phyloP scores from a whole-genome alignment of 2,797 vertebrate genomes.

The Hyperoplus immaculatus region DNA sequence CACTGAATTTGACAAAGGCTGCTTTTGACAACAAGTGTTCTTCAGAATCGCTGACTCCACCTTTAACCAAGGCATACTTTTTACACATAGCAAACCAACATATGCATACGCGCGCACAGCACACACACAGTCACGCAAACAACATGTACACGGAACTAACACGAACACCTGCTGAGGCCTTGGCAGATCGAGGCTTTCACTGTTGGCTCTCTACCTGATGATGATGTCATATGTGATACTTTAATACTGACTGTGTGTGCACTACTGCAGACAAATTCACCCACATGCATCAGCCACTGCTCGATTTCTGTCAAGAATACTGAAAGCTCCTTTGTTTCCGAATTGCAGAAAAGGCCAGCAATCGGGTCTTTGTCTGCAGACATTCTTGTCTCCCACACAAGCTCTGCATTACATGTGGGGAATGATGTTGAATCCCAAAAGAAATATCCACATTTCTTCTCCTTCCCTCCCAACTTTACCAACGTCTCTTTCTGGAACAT shows the following conservation, averaged over 20 bases:
- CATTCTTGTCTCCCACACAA: constrained; percentile 66
- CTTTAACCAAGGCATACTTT: constrained; percentile 27
- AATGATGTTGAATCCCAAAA: constrained; percentile 1
- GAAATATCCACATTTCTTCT: constrained; percentile 1
- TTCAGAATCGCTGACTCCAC: no score
- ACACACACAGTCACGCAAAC: constrained; percentile 1
- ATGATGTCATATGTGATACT: constrained; percentile 67
- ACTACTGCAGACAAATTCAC: constrained; percentile 28
- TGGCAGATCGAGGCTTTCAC: constrained; percentile 29
- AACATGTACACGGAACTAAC: constrained; percentile 42
- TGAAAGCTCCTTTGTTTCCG: constrained; percentile 35
- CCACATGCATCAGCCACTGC: constrained; percentile 11
- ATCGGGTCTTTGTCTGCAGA: constrained; percentile 62
- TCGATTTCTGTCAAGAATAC: constrained; percentile 3
- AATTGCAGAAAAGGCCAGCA: constrained; percentile 27
- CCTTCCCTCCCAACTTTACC: neutral
- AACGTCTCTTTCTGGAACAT: neutral
- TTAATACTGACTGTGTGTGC: constrained; percentile 6
- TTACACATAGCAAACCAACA: constrained; percentile 52
- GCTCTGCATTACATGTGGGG: constrained; percentile 18
- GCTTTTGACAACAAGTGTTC: no score
- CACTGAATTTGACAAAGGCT: no score
- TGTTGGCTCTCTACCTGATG: constrained; percentile 18
- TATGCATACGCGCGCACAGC: neutral
- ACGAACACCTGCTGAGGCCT: constrained; percentile 58